Base-by-base conservation (phyloP, 2,888 invertebrate species). In the Trichacis sp. region DNA sequence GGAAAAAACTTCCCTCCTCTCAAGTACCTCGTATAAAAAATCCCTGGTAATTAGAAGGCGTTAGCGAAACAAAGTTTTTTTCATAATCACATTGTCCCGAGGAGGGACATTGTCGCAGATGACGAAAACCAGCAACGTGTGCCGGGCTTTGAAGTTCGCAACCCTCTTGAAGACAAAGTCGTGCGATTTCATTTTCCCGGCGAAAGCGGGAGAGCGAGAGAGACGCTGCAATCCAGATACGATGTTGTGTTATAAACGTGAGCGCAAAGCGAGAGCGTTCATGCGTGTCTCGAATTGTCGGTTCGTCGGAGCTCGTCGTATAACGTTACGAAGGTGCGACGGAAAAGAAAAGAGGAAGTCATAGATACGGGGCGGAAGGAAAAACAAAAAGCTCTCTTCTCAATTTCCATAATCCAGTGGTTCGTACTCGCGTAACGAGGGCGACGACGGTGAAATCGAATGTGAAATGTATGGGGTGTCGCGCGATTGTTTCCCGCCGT, bases 151-250 rank as follows among this genome's bases (percentile, higher is more conserved):
- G 64, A 68, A 65, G 67, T 70, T 64, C 53, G 53, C 61, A 54
- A 67, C 56, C 56, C 59, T 61, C 56, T 59, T 61, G 45, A 60
- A 57, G 68, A 68, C 67, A 64, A 64, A 69, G 61, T 64, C 54
- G 55, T 38, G 42, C 45, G 45, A 54, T 46, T 43, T 46, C 54
- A 56, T 46, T 64, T 58, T 62, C 24, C n/a, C n/a, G n/a, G n/a
- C n/a, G n/a, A n/a, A n/a, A n/a, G n/a, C n/a, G 2, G 40, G 9
- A 18, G 19, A 40, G 40, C 14, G 11, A 12, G 36, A 36, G 11
- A 12, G 36, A 11, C 2, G 11, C 17, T 18, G 42, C 58, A 59
- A 64, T 54, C 46, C 51, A 18, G 43, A 18, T 24, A 36, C 33
- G 51, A 45, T 42, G 58, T 54, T 47, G 36, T 29, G 58, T 57